Evolutionary conservation across 2,888 invertebrate species (phyloP).

Genomic region (Drosophila gaucha): DNA sequence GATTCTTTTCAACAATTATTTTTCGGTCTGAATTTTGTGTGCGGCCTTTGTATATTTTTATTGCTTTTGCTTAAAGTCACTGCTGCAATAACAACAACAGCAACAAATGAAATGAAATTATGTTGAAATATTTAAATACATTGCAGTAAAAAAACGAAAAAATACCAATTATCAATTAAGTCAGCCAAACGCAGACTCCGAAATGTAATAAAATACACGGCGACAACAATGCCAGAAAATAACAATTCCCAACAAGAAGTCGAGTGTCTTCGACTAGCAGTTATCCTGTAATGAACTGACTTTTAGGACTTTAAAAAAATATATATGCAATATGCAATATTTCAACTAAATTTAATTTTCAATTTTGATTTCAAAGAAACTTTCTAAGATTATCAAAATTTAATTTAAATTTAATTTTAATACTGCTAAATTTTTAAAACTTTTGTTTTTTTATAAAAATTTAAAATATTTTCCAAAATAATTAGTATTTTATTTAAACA

Average conservation of each 20-base stretch:
- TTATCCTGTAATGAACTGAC: conserved; percentile 2
- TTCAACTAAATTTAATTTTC: too few species aligned
- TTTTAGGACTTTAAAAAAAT: too few species aligned
- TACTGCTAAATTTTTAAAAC: too few species aligned
- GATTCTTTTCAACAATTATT: conserved; percentile 78
- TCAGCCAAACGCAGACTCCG: conserved; percentile 65
- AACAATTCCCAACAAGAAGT: conserved; percentile 28
- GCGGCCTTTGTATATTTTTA: conserved; percentile 50
- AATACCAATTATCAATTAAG: conserved; percentile 82
- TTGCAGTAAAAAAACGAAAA: conserved; percentile 36
- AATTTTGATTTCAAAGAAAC: too few species aligned
- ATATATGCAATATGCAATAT: too few species aligned
- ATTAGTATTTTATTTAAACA: neutral
- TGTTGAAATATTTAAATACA: conserved; percentile 76
- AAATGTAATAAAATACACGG: conserved; percentile 68
- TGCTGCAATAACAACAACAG: conserved; percentile 32
- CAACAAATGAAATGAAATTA: conserved; percentile 66
- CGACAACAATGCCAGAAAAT: conserved; percentile 48
- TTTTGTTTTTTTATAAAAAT: neutral
- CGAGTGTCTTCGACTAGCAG: neutral
- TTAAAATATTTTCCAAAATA: too few species aligned
- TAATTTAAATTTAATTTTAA: neutral
- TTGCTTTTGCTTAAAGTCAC: conserved; percentile 48
- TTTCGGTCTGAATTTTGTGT: conserved; percentile 44
- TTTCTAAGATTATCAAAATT: too few species aligned